Evolutionary conservation across 2,888 invertebrate species (phyloP).

Genomic region (Plagiodera versicolora): DNA sequence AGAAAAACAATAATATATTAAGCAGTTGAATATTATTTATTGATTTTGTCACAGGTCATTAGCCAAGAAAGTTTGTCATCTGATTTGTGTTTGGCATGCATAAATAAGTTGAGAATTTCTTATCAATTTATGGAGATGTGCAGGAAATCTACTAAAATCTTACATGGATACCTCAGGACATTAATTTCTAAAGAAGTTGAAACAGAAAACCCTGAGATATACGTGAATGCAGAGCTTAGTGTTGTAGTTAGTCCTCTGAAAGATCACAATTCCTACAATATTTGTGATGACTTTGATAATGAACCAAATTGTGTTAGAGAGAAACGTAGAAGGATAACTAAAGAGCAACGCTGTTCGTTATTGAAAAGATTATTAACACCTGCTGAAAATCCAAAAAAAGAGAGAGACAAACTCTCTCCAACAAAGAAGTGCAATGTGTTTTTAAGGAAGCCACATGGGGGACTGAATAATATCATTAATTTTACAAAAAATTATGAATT

Average conservation of each 20-base stretch:
- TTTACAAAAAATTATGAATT: constrained; percentile 52
- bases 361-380: constrained; percentile 46
- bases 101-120: constrained; percentile 49
- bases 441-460: constrained; percentile 34
- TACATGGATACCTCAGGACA: constrained; percentile 48
- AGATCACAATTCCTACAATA: constrained; percentile 11
- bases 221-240: constrained; percentile 45
- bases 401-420: constrained; percentile 27
- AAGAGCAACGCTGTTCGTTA: constrained; percentile 50
- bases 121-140: constrained; percentile 53
- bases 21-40: constrained; percentile 44
- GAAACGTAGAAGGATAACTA: constrained; percentile 47
- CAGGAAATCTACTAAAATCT: constrained; percentile 48
- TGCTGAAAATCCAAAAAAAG: constrained; percentile 32
- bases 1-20: constrained; percentile 22
- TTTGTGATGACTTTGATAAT: constrained; percentile 15
- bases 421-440: constrained; percentile 2
- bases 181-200: constrained; percentile 41
- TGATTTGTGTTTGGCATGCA: constrained; percentile 50
- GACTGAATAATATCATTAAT: constrained; percentile 47
- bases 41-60: constrained; percentile 52
- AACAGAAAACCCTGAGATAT: constrained; percentile 35
- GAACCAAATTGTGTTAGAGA: constrained; percentile 23
- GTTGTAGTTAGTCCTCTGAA: constrained; percentile 42
- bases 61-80: constrained; percentile 48